These are phyloP conservation scores for Numenius arquata DNA, from an alignment of 2,113 vertebrate genomes.

Conservation along the genomic window DNA sequence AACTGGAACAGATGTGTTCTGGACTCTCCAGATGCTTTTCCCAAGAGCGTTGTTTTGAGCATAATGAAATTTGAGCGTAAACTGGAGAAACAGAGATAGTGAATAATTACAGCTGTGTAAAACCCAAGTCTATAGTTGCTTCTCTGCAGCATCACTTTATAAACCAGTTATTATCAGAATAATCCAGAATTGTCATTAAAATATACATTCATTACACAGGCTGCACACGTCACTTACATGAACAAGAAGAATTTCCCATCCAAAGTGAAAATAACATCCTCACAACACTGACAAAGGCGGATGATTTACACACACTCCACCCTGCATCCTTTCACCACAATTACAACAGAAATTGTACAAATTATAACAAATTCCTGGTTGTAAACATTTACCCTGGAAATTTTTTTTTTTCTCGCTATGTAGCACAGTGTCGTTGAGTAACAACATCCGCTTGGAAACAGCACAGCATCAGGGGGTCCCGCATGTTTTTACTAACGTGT, in stretches of 20 bases:
- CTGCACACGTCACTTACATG: not conserved
- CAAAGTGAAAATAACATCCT: not conserved
- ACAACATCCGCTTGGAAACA: not conserved
- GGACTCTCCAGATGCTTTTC: not conserved
- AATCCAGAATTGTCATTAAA: not conserved
- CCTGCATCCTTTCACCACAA: not conserved
- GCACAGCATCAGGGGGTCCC: too few species aligned
- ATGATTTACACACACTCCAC: not conserved
- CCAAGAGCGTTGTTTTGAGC: not conserved
- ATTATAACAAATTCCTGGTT: not conserved
- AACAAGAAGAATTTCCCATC: not conserved
- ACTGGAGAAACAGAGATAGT: not conserved
- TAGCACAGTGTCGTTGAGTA: too few species aligned
- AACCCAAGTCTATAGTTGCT: not conserved
- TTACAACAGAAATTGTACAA: not conserved
- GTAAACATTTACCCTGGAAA: not conserved
- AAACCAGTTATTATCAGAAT: not conserved
- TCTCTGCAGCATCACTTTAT: not conserved
- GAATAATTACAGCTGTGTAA: not conserved
- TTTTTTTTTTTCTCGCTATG: too few species aligned
- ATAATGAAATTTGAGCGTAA: not conserved
- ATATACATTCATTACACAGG: not conserved
- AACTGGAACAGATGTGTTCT: not conserved
- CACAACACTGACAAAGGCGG: not conserved
- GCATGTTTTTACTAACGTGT: accelerated